These are phyloP conservation scores for Sebastes steindachneri DNA, from an alignment of 2,797 vertebrate species.

Conservation along the genomic window DNA sequence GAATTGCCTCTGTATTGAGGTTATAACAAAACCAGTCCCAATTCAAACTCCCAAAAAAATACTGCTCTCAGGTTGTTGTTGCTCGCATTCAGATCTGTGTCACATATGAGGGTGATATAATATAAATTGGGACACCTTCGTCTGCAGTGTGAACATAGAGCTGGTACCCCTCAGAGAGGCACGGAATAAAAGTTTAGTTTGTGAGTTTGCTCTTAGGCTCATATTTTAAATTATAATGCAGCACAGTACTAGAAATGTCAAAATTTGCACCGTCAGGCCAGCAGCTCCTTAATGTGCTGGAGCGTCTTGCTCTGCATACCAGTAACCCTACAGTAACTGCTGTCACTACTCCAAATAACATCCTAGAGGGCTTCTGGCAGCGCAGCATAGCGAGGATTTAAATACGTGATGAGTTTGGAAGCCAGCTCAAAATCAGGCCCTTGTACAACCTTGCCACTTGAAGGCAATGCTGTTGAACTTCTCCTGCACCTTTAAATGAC, in stretches of 20 bases:
- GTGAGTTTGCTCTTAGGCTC: conserved; percentile 12
- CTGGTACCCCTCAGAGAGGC: background rate
- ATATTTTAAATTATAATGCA: conserved; percentile 55
- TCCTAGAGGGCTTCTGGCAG: conserved; percentile 29
- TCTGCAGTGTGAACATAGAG: conserved; percentile 1
- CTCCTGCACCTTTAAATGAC: background rate
- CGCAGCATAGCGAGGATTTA: conserved; percentile 32
- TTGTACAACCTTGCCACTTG: background rate
- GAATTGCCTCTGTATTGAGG: background rate
- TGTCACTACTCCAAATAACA: conserved; percentile 48
- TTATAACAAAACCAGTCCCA: background rate
- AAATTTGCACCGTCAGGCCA: conserved; percentile 56
- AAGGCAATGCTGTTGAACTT: conserved; percentile 3
- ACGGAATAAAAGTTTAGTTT: conserved; percentile 29
- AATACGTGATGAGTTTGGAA: conserved; percentile 44
- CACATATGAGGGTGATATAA: background rate
- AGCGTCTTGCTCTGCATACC: conserved; percentile 38
- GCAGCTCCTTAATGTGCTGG: conserved; percentile 25
- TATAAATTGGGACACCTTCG: conserved; percentile 13
- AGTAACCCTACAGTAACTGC: conserved; percentile 30
- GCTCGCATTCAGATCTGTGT: conserved; percentile 27
- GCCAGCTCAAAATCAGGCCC: conserved; percentile 19
- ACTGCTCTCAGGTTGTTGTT: conserved; percentile 11
- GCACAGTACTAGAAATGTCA: conserved; percentile 57
- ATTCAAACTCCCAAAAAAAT: background rate